Conservation (phyloP, 2,888 invertebrate genomes). For the Chymomyza procnemis region DNA sequence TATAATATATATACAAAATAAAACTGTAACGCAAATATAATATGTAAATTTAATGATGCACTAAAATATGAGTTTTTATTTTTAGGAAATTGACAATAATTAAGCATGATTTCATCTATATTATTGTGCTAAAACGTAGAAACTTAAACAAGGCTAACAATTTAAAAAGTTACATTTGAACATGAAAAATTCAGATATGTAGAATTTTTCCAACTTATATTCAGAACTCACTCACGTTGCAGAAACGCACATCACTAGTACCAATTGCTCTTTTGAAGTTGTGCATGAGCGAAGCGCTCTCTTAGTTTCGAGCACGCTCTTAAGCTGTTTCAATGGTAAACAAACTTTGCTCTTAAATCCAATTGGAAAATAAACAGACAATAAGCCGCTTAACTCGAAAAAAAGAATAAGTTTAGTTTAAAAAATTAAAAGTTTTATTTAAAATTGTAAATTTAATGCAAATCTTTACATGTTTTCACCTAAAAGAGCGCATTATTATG, state of each 20-base stretch:
- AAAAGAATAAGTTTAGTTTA: background rate
- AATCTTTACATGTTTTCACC: background rate
- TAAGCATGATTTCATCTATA: background rate
- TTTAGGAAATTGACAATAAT: background rate
- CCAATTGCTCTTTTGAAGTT: conserved; percentile 10
- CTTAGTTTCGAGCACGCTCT: conserved; percentile 30
- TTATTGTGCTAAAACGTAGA: no score
- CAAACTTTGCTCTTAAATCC: background rate
- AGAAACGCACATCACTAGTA: conserved; percentile 28
- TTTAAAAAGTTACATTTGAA: no score
- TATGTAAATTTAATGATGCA: background rate
- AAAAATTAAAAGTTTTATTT: background rate
- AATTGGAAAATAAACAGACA: background rate
- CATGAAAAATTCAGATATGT: no score
- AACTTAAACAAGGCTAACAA: no score
- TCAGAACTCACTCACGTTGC: background rate
- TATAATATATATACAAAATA: background rate
- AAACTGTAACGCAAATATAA: background rate
- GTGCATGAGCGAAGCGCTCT: conserved; percentile 18
- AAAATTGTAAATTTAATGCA: no score
- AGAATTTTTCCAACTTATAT: no score
- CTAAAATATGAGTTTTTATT: no score
- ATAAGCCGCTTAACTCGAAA: background rate
- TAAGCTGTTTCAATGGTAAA: background rate
- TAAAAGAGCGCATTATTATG: background rate